Evolutionary conservation across 2,888 invertebrate species (phyloP).

Genomic region (Embidobia sp.): DNA sequence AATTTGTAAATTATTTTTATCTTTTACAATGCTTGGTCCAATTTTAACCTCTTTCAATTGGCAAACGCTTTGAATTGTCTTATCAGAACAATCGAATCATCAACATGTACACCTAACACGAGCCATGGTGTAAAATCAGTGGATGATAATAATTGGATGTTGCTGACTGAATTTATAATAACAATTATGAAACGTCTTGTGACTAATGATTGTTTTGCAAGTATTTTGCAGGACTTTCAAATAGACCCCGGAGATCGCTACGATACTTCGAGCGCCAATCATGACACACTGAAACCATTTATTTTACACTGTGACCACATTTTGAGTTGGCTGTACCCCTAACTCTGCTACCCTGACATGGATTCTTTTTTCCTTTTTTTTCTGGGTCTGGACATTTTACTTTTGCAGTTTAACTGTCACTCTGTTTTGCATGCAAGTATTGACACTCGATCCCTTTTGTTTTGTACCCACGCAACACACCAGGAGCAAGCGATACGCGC

Average conservation of each 20-base stretch:
- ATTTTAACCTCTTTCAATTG: no score
- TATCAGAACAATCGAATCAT: constrained; percentile 69
- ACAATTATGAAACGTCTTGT: constrained; percentile 26
- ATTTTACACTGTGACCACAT: constrained; percentile 70
- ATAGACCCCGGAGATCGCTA: constrained; percentile 28
- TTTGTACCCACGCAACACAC: constrained; percentile 16
- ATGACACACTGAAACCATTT: constrained; percentile 65
- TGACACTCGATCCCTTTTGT: constrained; percentile 23
- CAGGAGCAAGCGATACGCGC: background rate
- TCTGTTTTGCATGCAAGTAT: constrained; percentile 35
- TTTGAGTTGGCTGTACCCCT: constrained; percentile 73
- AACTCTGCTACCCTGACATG: constrained; percentile 23
- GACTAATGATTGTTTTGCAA: constrained; percentile 62
- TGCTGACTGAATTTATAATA: constrained; percentile 16
- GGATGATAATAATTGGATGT: constrained; percentile 45
- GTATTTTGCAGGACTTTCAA: constrained; percentile 62
- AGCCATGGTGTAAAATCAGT: constrained; percentile 69
- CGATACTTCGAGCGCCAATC: constrained; percentile 38
- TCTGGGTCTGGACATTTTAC: no score
- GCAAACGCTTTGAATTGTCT: no score
- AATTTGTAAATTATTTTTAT: no score
- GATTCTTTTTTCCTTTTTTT: no score
- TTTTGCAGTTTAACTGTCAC: constrained; percentile 1
- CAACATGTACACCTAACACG: constrained; percentile 39
- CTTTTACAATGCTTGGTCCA: no score